phyloP scores from a whole-genome alignment of 1,140 invertebrate genomes.

The Andricus grossulariae region DNA sequence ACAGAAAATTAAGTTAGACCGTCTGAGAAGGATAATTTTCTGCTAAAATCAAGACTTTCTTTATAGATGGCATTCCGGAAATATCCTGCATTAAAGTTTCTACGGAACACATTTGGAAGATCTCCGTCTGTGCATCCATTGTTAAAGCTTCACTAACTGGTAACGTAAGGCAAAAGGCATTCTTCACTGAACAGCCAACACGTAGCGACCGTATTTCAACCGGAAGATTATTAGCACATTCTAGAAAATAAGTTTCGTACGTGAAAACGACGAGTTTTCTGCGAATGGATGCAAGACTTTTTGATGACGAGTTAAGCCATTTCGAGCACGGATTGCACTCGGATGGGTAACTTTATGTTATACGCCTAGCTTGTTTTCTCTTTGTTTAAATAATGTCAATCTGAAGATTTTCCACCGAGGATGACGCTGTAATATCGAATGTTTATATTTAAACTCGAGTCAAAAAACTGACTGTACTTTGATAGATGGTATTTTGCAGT shows the following conservation, averaged over 20 bases:
- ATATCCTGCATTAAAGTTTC: slow-evolving; percentile 18
- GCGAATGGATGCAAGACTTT: slow-evolving; percentile 41
- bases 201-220: slow-evolving; percentile 32
- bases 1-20: slow-evolving; percentile 4
- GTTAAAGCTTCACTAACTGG: no score
- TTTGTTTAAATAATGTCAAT: no score
- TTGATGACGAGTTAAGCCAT: slow-evolving; percentile 44
- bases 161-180: no score
- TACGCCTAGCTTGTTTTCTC: no score
- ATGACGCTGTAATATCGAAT: no score
- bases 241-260: slow-evolving; percentile 53
- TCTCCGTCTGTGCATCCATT: background rate
- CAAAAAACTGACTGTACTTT: no score
- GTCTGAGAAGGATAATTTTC: slow-evolving; percentile 13
- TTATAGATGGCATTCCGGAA: background rate
- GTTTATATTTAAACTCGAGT: no score
- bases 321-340: no score
- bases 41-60: background rate
- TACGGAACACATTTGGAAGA: background rate
- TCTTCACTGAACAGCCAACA: no score
- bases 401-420: no score
- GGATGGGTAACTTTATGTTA: no score
- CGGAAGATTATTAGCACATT: slow-evolving; percentile 49
- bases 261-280: slow-evolving; percentile 46
- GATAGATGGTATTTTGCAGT: no score